These are phyloP conservation scores for Baronia brevicornis DNA, from an alignment of 2,888 invertebrate species.

Conservation along the genomic window DNA sequence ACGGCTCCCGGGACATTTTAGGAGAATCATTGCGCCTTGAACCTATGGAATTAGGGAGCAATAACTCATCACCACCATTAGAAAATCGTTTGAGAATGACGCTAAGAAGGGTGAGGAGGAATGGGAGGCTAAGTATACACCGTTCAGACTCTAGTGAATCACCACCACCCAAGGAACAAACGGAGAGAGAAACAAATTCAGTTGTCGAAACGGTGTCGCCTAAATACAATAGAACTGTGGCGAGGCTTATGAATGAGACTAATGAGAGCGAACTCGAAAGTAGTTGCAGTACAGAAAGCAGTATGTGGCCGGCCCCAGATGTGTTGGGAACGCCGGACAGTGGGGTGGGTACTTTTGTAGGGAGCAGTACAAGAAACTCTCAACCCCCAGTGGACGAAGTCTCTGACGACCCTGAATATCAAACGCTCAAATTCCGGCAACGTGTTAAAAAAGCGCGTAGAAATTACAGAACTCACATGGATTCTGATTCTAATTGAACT, in stretches of 20 bases:
- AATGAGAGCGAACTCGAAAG: constrained; percentile 70
- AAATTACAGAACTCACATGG: constrained; percentile 79
- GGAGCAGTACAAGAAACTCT: constrained; percentile 45
- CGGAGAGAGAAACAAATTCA: constrained; percentile 35
- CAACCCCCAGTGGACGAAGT: constrained; percentile 43
- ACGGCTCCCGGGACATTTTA: constrained; percentile 68
- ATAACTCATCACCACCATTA: constrained; percentile 33
- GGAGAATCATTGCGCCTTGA: constrained; percentile 52
- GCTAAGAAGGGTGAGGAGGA: constrained; percentile 40
- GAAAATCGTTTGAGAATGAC: constrained; percentile 38
- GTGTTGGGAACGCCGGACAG: constrained; percentile 44
- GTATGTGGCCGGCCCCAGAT: constrained; percentile 40
- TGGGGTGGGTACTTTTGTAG: constrained; percentile 50
- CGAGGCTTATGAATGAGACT: constrained; percentile 66
- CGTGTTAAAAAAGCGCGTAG: constrained; percentile 77
- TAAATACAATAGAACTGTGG: constrained; percentile 50
- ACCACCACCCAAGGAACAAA: constrained; percentile 44
- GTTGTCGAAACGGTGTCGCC: constrained; percentile 37
- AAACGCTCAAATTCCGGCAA: constrained; percentile 71
- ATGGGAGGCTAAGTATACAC: constrained; percentile 37
- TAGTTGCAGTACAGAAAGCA: constrained; percentile 61
- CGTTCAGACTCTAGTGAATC: constrained; percentile 62
- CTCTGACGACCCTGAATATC: constrained; percentile 66
- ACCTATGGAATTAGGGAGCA: constrained; percentile 35
- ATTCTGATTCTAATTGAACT: constrained; percentile 78